phyloP scores from a whole-genome alignment of 2,113 vertebrate genomes.

The Orientallactaga bullata region DNA sequence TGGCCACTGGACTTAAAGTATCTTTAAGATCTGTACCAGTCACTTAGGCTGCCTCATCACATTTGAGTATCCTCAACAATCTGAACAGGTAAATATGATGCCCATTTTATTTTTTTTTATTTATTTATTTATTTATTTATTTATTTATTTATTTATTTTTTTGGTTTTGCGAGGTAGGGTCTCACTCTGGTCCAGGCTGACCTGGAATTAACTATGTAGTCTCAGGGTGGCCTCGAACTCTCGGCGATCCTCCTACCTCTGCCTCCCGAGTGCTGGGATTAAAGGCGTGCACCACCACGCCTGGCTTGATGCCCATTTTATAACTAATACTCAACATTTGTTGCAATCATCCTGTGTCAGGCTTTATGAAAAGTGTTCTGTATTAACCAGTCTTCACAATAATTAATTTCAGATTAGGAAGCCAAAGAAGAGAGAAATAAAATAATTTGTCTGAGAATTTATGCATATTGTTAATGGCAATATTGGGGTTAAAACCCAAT shows the following conservation, averaged over 20 bases:
- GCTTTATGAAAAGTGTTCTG: not conserved
- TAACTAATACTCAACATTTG: constrained; percentile 5
- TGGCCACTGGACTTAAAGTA: not conserved
- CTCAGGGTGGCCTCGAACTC: too few species aligned
- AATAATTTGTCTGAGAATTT: not conserved
- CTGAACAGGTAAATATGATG: not conserved
- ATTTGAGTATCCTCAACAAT: not conserved
- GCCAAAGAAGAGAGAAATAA: not conserved
- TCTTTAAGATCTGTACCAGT: not conserved
- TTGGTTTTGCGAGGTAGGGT: too few species aligned
- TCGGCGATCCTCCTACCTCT: too few species aligned
- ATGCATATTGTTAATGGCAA: not conserved
- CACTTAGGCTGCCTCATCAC: not conserved
- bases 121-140: too few species aligned
- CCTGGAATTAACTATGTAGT: too few species aligned
- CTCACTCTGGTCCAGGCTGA: too few species aligned
- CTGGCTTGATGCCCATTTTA: too few species aligned
- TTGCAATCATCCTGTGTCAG: not conserved
- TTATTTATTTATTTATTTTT: too few species aligned
- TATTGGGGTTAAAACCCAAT: not conserved
- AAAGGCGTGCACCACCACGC: too few species aligned
- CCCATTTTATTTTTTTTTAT: too few species aligned
- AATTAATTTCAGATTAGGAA: not conserved
- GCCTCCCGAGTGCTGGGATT: too few species aligned
- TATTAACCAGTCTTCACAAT: not conserved